A percentile compares a stretch with the other conserved stretches of the same genome.
Conservation (phyloP, 1,140 invertebrate species). For the Drosophila setifemur region DNA sequence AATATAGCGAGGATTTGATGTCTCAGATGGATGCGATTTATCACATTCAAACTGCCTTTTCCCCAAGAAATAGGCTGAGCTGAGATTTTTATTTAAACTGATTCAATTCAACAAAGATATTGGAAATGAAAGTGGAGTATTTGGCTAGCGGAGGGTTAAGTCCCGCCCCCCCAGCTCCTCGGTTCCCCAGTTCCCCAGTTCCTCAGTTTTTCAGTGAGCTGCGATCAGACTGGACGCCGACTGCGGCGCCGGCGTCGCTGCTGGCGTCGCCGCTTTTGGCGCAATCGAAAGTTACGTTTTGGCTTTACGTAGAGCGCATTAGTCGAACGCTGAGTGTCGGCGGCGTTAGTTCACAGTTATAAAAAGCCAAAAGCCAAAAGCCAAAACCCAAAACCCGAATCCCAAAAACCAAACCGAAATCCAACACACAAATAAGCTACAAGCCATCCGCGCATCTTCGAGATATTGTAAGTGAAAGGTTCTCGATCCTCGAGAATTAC, state of each 20-base stretch:
- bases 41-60: too few species aligned
- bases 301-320: constrained; percentile 72
- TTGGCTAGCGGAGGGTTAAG: constrained; percentile 13
- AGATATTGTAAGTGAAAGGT: constrained; percentile 6
- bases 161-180: too few species aligned
- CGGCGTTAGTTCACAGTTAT: constrained; percentile 69
- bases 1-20: too few species aligned
- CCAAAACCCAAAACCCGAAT: constrained; percentile 2
- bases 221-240: constrained; percentile 13
- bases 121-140: background rate
- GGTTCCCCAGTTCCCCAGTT: too few species aligned
- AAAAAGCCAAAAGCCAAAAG: background rate
- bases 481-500: background rate
- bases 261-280: constrained; percentile 51
- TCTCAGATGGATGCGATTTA: too few species aligned
- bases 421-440: background rate
- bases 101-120: too few species aligned
- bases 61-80: too few species aligned
- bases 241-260: background rate
- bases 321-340: constrained; percentile 65
- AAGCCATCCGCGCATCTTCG: background rate
- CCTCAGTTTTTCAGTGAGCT: too few species aligned
- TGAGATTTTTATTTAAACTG: too few species aligned
- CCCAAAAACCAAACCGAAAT: background rate
- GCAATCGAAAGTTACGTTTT: constrained; percentile 78